Evolutionary conservation across 2,113 vertebrate species (phyloP).

Genomic region (Chlorodrepanis virens): DNA sequence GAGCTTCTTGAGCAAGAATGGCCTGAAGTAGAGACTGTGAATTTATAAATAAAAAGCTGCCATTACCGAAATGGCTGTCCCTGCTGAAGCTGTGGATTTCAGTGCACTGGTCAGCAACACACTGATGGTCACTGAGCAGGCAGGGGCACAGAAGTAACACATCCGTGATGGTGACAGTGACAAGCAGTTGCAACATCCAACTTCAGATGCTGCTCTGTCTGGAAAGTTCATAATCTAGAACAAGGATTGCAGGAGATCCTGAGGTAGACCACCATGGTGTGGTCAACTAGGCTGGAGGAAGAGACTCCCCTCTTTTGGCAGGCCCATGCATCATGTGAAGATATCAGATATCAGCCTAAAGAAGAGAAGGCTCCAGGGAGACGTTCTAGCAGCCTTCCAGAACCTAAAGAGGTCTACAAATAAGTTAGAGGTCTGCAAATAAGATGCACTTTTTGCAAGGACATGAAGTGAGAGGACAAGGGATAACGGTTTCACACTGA

Average conservation of each 20-base stretch:
- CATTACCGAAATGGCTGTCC: background rate
- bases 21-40: background rate
- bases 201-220: background rate
- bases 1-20: background rate
- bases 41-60: background rate
- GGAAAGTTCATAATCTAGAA: background rate
- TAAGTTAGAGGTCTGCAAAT: background rate
- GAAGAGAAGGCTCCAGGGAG: background rate
- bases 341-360: background rate
- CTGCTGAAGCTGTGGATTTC: background rate
- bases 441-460: background rate
- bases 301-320: background rate
- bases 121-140: background rate
- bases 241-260: background rate
- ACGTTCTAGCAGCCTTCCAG: background rate
- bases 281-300: background rate
- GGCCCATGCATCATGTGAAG: background rate
- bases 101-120: background rate
- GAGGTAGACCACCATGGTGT: background rate
- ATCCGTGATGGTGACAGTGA: fast-evolving
- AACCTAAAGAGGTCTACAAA: background rate
- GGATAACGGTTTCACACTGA: background rate
- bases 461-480: background rate
- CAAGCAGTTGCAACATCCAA: background rate
- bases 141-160: background rate